Evolutionary conservation across 2,113 vertebrate species (phyloP).

Genomic region (Climacteris rufus): DNA sequence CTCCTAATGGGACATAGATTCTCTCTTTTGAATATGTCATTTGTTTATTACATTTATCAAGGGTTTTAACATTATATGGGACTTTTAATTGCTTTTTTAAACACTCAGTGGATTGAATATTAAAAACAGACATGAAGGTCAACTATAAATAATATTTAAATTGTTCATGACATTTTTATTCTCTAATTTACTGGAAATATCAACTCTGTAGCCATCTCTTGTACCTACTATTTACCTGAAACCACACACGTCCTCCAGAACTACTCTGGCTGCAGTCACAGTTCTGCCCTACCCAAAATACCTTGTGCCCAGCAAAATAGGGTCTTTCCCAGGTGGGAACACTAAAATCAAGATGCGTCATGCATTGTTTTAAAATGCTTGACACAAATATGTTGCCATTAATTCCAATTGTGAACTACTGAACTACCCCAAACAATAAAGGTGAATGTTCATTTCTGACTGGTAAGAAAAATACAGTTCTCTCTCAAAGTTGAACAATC

Average conservation of each 20-base stretch:
- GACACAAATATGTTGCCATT: neutral
- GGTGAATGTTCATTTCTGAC: neutral
- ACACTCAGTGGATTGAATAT: constrained; percentile 44
- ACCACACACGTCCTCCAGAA: neutral
- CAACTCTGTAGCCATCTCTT: neutral
- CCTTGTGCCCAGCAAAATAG: neutral
- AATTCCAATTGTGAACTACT: neutral
- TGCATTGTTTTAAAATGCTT: neutral
- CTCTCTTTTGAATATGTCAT: constrained; percentile 65
- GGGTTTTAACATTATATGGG: constrained; percentile 56
- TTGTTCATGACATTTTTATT: constrained; percentile 29
- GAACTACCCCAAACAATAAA: neutral
- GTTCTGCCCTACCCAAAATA: neutral
- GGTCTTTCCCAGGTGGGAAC: neutral
- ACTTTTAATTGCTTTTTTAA: constrained; percentile 65
- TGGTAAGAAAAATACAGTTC: neutral
- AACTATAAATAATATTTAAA: constrained; percentile 51
- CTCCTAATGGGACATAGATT: constrained; percentile 61
- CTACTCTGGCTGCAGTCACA: neutral
- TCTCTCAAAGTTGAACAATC: neutral
- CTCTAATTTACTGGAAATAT: constrained; percentile 35
- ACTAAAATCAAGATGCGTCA: neutral
- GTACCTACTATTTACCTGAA: neutral
- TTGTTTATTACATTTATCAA: constrained; percentile 66
- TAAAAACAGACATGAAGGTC: constrained; percentile 50